phyloP scores from a whole-genome alignment of 2,113 vertebrate genomes.

The Sturnus vulgaris region DNA sequence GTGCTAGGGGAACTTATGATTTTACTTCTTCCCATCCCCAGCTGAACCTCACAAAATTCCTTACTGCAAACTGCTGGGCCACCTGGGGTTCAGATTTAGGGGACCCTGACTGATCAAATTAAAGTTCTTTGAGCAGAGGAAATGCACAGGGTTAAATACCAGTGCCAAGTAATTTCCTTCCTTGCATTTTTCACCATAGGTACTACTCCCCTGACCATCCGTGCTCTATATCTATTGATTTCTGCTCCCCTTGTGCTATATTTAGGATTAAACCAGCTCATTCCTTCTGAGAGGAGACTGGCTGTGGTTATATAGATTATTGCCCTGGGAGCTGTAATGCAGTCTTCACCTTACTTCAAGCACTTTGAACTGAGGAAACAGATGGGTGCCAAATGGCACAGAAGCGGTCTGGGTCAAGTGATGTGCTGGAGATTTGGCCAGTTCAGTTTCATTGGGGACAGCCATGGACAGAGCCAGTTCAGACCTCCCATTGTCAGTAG shows the following conservation, averaged over 20 bases:
- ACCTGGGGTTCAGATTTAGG: neutral
- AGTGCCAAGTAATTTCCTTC: neutral
- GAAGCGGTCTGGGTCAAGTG: neutral
- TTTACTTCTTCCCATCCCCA: neutral
- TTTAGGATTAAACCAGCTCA: neutral
- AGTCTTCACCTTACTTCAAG: constrained; percentile 23
- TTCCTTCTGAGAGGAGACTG: neutral
- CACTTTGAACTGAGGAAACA: constrained; percentile 59
- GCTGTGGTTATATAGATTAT: neutral
- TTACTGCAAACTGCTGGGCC: neutral
- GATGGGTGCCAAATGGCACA: constrained; percentile 47
- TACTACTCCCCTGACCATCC: neutral
- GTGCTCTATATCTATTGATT: neutral
- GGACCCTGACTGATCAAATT: neutral
- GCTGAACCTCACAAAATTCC: neutral
- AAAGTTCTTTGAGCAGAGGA: neutral
- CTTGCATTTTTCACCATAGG: neutral
- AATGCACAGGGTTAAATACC: neutral
- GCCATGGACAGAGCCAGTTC: neutral
- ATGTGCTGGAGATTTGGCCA: neutral
- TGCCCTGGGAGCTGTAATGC: constrained; percentile 5
- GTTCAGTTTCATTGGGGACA: neutral
- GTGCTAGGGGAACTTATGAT: neutral
- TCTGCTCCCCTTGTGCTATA: neutral
- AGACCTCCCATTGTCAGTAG: neutral